phyloP scores from a whole-genome alignment of 2,888 invertebrate genomes.

The Nemurella pictetii region DNA sequence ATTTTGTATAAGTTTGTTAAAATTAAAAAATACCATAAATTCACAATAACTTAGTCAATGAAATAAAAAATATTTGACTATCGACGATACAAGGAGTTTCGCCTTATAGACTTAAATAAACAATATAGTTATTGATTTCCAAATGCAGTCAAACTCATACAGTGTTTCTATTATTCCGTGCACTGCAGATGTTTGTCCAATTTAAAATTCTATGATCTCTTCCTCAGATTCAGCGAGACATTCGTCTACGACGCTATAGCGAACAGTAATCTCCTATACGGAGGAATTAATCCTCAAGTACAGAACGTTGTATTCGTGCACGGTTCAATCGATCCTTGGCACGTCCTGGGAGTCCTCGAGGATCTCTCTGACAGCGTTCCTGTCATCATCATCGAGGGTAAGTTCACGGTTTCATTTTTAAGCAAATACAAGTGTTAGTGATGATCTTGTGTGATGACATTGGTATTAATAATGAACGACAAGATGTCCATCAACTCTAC shows the following conservation, averaged over 20 bases:
- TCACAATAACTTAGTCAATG: background rate
- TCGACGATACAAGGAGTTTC: too few relatives aligned
- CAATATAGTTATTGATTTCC: too few relatives aligned
- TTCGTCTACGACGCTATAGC: constrained; percentile 52
- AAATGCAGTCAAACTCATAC: too few relatives aligned
- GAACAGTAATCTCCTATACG: constrained; percentile 57
- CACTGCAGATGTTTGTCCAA: background rate
- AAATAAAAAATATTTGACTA: too few relatives aligned
- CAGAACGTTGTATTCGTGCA: constrained; percentile 62
- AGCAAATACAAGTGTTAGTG: too few relatives aligned
- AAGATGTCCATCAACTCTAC: too few relatives aligned
- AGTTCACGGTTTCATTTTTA: too few relatives aligned
- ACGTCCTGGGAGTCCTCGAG: constrained; percentile 56
- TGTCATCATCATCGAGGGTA: constrained; percentile 33
- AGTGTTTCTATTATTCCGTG: too few relatives aligned
- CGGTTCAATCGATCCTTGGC: constrained; percentile 64
- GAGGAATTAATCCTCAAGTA: constrained; percentile 57
- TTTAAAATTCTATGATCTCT: constrained; percentile 3
- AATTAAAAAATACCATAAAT: too few relatives aligned
- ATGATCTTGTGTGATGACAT: too few relatives aligned
- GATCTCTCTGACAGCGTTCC: constrained; percentile 7
- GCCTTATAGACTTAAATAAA: too few relatives aligned
- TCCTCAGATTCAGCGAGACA: constrained; percentile 44
- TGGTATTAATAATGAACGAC: too few relatives aligned
- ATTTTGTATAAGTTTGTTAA: background rate